These are phyloP conservation scores for Aix galericulata DNA, from an alignment of 2,113 vertebrate genomes.

Conservation along the genomic window DNA sequence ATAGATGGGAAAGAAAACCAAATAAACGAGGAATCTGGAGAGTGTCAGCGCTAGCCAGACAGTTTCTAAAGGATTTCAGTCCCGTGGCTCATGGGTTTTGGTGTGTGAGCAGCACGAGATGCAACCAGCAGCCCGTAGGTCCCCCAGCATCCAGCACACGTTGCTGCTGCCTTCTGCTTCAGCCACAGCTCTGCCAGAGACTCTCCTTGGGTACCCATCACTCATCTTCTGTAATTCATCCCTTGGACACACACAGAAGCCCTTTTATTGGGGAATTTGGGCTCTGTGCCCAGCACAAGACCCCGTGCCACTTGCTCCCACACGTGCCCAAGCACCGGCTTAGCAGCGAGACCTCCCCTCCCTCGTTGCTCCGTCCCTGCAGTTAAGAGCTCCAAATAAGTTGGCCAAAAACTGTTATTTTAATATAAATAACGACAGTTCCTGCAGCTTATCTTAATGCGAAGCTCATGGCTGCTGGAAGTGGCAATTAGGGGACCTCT, in stretches of 20 bases:
- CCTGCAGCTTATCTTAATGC: neutral
- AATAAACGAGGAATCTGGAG: neutral
- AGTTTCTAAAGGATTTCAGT: neutral
- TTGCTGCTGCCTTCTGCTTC: neutral
- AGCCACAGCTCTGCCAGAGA: neutral
- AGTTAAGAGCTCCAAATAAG: neutral
- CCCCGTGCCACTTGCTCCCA: neutral
- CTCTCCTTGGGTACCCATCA: neutral
- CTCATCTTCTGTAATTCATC: neutral
- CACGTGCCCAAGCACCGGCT: neutral
- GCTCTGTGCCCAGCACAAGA: accelerated
- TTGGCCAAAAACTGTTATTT: accelerated
- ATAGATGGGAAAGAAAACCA: neutral
- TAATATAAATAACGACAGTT: neutral
- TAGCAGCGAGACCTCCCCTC: neutral
- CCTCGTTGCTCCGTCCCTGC: neutral
- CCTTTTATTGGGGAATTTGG: accelerated
- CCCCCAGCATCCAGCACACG: neutral
- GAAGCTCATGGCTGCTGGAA: neutral
- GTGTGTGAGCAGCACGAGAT: neutral
- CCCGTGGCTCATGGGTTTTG: accelerated
- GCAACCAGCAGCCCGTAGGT: neutral
- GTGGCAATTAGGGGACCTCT: neutral
- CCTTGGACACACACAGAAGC: neutral
- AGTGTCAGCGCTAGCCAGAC: neutral